These are phyloP conservation scores for Caranx ignobilis DNA, from an alignment of 2,113 vertebrate species.

Conservation along the genomic window DNA sequence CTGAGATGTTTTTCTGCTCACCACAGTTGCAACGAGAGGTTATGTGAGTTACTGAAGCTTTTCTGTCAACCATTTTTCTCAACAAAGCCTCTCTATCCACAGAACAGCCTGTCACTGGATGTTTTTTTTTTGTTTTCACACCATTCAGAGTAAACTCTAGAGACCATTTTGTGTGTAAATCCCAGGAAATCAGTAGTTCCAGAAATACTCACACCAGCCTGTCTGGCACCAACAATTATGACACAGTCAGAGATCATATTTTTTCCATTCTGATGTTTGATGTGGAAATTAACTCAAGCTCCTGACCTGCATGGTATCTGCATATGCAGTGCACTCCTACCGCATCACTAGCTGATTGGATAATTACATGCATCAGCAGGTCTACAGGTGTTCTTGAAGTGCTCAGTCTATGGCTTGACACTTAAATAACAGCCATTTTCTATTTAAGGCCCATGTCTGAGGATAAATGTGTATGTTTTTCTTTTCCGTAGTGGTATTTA, in stretches of 20 bases:
- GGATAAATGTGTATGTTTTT: conserved; percentile 18
- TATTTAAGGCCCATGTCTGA: neutral
- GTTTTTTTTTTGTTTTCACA: neutral
- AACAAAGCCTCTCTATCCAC: neutral
- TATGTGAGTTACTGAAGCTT: neutral
- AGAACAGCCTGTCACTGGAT: neutral
- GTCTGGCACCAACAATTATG: neutral
- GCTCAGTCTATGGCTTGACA: neutral
- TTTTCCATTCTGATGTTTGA: neutral
- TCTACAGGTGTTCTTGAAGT: neutral
- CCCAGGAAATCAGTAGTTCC: neutral
- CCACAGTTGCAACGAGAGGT: conserved; percentile 1
- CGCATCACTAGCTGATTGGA: neutral
- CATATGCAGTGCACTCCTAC: neutral
- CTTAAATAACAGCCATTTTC: neutral
- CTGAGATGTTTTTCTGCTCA: neutral
- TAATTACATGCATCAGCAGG: neutral
- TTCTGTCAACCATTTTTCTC: neutral
- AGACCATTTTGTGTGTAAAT: neutral
- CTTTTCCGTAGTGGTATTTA: neutral
- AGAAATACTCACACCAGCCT: neutral
- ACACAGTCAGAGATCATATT: neutral
- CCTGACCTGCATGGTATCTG: neutral
- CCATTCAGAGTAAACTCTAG: neutral
- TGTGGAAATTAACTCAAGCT: neutral